These are phyloP conservation scores for Ceyx erithaca DNA, from an alignment of 2,797 vertebrate genomes.

Conservation along the genomic window DNA sequence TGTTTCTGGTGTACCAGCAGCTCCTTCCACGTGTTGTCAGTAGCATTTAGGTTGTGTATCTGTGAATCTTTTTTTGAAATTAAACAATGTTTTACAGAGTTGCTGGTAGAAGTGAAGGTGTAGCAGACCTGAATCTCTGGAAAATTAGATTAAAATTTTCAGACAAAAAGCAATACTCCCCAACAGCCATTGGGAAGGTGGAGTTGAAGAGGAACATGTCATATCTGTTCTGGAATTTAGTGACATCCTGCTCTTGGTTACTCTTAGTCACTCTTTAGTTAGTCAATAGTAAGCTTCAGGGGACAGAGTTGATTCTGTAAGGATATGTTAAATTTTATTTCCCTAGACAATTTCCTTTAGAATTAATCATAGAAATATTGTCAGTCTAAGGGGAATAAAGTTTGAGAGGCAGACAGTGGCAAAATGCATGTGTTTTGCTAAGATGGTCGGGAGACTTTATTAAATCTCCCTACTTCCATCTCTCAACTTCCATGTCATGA, in stretches of 20 bases:
- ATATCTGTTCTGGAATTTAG: background rate
- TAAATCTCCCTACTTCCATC: background rate
- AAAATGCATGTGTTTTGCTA: background rate
- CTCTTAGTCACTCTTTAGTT: background rate
- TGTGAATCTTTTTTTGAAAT: background rate
- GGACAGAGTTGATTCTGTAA: background rate
- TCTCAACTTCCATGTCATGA: background rate
- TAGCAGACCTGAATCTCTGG: background rate
- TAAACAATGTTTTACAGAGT: background rate
- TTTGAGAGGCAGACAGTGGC: background rate
- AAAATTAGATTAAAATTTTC: background rate
- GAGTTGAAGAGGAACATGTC: background rate
- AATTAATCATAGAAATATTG: background rate
- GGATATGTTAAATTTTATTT: background rate
- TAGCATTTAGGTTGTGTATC: background rate
- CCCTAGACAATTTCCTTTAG: background rate
- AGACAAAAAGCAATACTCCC: background rate
- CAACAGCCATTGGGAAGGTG: background rate
- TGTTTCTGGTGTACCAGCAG: fast-evolving
- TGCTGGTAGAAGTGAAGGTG: background rate
- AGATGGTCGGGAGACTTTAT: background rate
- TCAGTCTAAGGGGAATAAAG: background rate
- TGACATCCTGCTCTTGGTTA: background rate
- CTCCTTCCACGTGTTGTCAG: background rate
- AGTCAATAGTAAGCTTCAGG: background rate